A percentile compares a stretch with the other conserved stretches of the same genome.
Conservation (phyloP, 2,113 vertebrate genomes). For the Sitta europaea region DNA sequence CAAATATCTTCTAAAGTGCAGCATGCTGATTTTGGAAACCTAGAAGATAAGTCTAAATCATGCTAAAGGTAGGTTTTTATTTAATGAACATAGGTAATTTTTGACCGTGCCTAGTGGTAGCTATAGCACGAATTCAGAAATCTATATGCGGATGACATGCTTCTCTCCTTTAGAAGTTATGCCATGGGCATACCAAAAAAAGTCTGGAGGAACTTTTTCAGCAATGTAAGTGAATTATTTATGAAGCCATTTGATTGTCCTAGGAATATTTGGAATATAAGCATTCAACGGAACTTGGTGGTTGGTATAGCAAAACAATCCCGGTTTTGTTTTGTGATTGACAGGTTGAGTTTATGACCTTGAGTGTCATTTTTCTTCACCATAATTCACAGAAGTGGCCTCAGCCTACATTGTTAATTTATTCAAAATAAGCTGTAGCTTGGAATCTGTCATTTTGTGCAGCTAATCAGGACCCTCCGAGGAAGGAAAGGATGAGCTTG, state of each 20-base stretch:
- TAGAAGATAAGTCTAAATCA: background rate
- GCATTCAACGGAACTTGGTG: background rate
- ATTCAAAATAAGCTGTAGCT: background rate
- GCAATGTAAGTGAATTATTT: background rate
- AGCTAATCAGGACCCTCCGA: constrained; percentile 15
- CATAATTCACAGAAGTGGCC: background rate
- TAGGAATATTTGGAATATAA: background rate
- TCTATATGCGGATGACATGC: background rate
- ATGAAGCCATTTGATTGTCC: background rate
- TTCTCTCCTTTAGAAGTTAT: background rate
- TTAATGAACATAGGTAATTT: background rate
- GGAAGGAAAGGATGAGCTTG: constrained; percentile 32
- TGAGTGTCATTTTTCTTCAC: background rate
- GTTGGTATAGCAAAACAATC: background rate
- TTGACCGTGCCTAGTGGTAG: background rate
- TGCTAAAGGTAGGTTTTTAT: background rate
- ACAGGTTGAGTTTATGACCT: background rate
- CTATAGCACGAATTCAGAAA: background rate
- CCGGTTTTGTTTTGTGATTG: background rate
- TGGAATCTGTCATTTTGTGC: background rate
- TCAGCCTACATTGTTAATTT: background rate
- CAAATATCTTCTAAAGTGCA: background rate
- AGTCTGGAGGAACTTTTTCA: background rate
- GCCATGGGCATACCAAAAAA: background rate
- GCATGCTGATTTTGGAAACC: background rate